Conservation (phyloP, 1,140 invertebrate species). For the Teleogryllus occipitalis region DNA sequence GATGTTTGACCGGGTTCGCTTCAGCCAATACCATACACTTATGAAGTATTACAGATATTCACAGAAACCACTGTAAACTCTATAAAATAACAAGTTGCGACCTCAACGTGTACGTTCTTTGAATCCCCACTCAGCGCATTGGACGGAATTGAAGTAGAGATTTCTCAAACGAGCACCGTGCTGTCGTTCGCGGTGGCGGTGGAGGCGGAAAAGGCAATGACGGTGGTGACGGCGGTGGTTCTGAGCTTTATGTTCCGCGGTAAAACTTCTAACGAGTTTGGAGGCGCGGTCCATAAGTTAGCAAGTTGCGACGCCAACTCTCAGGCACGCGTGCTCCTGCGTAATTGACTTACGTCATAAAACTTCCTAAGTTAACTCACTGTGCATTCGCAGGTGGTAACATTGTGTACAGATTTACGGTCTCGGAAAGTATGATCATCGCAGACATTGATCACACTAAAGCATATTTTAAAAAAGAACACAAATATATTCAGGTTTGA, state of each 20-base stretch:
- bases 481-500: no score
- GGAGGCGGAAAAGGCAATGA: neutral
- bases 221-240: neutral
- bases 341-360: constrained; percentile 5
- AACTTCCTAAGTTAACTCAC: neutral
- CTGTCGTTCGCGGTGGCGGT: no score
- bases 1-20: no score
- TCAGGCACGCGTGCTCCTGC: neutral
- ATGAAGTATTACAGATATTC: no score
- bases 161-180: no score
- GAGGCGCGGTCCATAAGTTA: neutral
- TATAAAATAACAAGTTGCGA: no score
- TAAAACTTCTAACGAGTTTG: constrained; percentile 1
- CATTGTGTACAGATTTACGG: neutral
- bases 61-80: no score
- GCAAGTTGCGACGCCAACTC: neutral
- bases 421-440: neutral
- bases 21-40: no score
- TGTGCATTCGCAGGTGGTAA: neutral
- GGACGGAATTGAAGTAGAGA: no score
- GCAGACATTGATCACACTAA: neutral
- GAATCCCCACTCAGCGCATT: no score
- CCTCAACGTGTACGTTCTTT: no score
- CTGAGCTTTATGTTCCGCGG: neutral
- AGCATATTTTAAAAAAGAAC: no score